These are phyloP conservation scores for Plebejus anna DNA, from an alignment of 2,888 invertebrate species.

Conservation along the genomic window DNA sequence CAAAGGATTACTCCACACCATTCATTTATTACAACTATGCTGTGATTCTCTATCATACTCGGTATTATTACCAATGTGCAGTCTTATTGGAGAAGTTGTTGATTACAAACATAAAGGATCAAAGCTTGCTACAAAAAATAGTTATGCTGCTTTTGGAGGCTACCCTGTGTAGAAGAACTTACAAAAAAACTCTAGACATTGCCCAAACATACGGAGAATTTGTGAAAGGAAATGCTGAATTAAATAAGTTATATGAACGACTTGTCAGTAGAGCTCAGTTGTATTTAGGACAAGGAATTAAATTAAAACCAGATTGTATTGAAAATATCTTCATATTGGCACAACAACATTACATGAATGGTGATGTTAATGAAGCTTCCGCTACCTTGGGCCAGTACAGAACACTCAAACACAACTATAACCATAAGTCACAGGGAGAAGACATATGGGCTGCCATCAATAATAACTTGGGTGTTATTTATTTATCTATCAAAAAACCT, in stretches of 20 bases:
- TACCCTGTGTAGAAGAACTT: constrained; percentile 66
- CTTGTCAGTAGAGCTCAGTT: constrained; percentile 65
- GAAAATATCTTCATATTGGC: constrained; percentile 72
- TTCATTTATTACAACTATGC: constrained; percentile 88
- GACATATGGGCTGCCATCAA: constrained; percentile 81
- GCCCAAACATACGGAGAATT: constrained; percentile 61
- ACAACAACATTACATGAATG: constrained; percentile 66
- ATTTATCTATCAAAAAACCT: constrained; percentile 89
- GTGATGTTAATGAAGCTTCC: constrained; percentile 66
- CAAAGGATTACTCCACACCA: constrained; percentile 58
- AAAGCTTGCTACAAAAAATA: constrained; percentile 58
- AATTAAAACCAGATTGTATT: constrained; percentile 60
- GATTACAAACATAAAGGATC: constrained; percentile 60
- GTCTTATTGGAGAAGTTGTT: constrained; percentile 65
- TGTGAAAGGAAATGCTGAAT: constrained; percentile 56
- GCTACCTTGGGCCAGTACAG: constrained; percentile 62
- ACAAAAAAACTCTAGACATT: constrained; percentile 64
- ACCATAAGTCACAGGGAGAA: constrained; percentile 67
- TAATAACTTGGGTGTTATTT: constrained; percentile 90
- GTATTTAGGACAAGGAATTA: constrained; percentile 51
- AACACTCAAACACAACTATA: constrained; percentile 61
- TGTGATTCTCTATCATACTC: constrained; percentile 86
- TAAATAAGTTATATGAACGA: constrained; percentile 61
- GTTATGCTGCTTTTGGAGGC: constrained; percentile 65
- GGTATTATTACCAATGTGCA: constrained; percentile 85